A percentile compares a stretch with the other conserved stretches of the same genome.
phyloP scores from a whole-genome alignment of 2,888 invertebrate species.

The Nyleta sp. region DNA sequence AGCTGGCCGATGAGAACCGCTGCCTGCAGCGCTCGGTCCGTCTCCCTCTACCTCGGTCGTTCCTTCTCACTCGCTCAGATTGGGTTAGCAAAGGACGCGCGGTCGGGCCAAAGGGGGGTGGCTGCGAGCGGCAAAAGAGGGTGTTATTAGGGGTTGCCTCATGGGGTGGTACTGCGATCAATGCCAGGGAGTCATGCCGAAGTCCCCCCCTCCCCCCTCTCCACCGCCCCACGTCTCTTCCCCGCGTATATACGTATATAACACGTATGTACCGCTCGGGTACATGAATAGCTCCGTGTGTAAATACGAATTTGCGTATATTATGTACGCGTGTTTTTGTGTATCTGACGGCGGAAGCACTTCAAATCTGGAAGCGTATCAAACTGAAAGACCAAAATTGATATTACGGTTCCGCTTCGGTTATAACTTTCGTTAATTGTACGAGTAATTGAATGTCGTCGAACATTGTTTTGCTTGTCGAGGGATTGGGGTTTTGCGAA shows the following conservation, averaged over 20 bases:
- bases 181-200: conserved; percentile 81
- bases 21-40: conserved; percentile 64
- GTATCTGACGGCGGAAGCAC: conserved; percentile 39
- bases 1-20: conserved; percentile 75
- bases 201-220: conserved; percentile 66
- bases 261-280: conserved; percentile 44
- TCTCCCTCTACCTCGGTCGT: conserved; percentile 3
- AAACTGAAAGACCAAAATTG: conserved; percentile 48
- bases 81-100: conserved; percentile 73
- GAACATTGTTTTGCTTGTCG: too few relatives aligned
- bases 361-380: conserved; percentile 49
- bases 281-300: conserved; percentile 51
- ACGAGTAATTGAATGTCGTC: background rate
- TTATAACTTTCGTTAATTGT: conserved; percentile 45
- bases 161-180: conserved; percentile 81
- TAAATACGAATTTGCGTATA: conserved; percentile 63
- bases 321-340: conserved; percentile 66
- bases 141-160: conserved; percentile 82
- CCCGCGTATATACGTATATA: conserved; percentile 19
- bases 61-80: conserved; percentile 65
- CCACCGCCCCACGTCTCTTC: conserved; percentile 1
- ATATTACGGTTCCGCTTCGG: conserved; percentile 42
- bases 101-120: conserved; percentile 71
- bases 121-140: conserved; percentile 71
- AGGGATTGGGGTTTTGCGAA: too few relatives aligned